A percentile compares a stretch with the other conserved stretches of the same genome.
phyloP scores from a whole-genome alignment of 2,797 vertebrate genomes.

The Aldrovandia affinis region DNA sequence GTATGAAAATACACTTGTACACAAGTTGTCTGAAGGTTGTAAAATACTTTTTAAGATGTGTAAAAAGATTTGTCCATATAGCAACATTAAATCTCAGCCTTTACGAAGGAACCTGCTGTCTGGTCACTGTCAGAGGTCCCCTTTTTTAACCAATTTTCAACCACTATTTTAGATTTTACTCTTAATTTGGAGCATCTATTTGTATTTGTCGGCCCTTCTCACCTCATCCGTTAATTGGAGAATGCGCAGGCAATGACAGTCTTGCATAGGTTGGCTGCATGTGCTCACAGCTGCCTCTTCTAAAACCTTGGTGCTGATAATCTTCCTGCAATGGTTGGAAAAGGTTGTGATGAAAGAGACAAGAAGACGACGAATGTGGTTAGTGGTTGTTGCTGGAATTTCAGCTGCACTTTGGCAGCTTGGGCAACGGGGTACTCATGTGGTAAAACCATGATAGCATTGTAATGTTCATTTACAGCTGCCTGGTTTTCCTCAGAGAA shows the following conservation, averaged over 20 bases:
- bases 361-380: too few relatives aligned
- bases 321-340: too few relatives aligned
- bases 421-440: too few relatives aligned
- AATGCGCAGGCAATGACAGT: background rate
- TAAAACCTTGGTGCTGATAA: too few relatives aligned
- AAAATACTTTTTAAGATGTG: conserved; percentile 72
- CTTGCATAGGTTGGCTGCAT: too few relatives aligned
- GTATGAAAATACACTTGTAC: conserved; percentile 31
- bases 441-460: too few relatives aligned
- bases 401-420: too few relatives aligned
- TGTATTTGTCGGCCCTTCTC: background rate
- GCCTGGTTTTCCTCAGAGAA: too few relatives aligned
- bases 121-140: background rate
- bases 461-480: too few relatives aligned
- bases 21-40: conserved; percentile 60
- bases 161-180: background rate
- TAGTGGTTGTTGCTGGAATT: too few relatives aligned
- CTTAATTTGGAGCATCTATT: background rate
- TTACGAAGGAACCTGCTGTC: conserved; percentile 38
- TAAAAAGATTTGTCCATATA: conserved; percentile 70
- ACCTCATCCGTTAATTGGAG: background rate
- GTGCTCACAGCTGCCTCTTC: too few relatives aligned
- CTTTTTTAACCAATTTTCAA: background rate
- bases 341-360: too few relatives aligned
- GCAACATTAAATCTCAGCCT: conserved; percentile 54